A percentile compares a stretch with the other conserved stretches of the same genome.
phyloP scores from a whole-genome alignment of 2,797 vertebrate species.

The Pampus argenteus region DNA sequence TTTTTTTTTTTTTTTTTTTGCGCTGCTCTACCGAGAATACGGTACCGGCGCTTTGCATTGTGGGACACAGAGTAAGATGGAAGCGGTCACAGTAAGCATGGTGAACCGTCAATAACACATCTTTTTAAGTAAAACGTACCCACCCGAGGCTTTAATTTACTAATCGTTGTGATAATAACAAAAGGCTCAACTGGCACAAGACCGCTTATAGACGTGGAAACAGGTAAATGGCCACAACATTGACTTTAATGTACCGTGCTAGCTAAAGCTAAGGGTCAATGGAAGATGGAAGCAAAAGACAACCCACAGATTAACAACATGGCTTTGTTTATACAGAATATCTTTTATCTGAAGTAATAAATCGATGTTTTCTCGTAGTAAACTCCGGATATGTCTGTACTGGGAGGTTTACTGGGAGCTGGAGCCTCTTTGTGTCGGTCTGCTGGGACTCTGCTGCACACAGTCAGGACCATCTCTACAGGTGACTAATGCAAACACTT shows the following conservation, averaged over 20 bases:
- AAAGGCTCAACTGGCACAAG: background rate
- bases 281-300: background rate
- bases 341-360: background rate
- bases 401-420: slow-evolving; percentile 71
- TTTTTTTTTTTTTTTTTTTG: slow-evolving; percentile 29
- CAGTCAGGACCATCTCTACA: slow-evolving; percentile 71
- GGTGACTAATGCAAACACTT: slow-evolving; percentile 48
- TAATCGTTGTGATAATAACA: background rate
- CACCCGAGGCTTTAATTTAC: fast-evolving
- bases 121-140: background rate
- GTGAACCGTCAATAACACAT: slow-evolving; percentile 25
- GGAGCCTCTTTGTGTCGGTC: slow-evolving; percentile 71
- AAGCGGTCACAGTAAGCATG: slow-evolving; percentile 33
- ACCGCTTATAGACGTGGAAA: background rate
- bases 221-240: slow-evolving; percentile 31
- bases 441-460: slow-evolving; percentile 62
- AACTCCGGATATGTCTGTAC: slow-evolving; percentile 65
- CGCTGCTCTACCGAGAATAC: slow-evolving; percentile 28
- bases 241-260: background rate
- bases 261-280: slow-evolving; percentile 60
- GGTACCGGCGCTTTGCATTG: slow-evolving; percentile 69
- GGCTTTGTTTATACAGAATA: too few species aligned
- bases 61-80: slow-evolving; percentile 75
- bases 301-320: background rate
- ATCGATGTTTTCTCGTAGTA: slow-evolving; percentile 7